These are phyloP conservation scores for Drosophila quadrilineata DNA, from an alignment of 1,140 invertebrate genomes.

Conservation along the genomic window DNA sequence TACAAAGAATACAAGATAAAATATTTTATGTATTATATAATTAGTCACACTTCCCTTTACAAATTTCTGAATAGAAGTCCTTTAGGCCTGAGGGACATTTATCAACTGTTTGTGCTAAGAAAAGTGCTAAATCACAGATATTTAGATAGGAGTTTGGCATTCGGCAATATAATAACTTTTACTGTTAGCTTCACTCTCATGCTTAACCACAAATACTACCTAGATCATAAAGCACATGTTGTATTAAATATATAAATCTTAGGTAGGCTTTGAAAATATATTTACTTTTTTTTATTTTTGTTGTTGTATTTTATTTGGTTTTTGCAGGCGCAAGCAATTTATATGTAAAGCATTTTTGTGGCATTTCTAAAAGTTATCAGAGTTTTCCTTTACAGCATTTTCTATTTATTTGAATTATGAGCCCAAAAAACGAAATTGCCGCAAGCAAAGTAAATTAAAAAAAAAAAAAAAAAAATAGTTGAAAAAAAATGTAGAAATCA, in stretches of 20 bases:
- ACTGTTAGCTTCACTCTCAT: not conserved
- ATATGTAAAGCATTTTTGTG: conserved; percentile 45
- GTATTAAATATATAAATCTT: conserved; percentile 56
- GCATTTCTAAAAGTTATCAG: conserved; percentile 33
- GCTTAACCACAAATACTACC: conserved; percentile 9
- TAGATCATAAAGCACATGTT: conserved; percentile 1
- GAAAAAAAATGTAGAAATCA: conserved; percentile 27
- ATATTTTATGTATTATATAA: too few relatives aligned
- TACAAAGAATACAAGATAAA: not conserved
- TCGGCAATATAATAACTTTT: not conserved
- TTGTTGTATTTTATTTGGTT: too few relatives aligned
- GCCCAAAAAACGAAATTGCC: conserved; percentile 10
- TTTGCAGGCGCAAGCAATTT: conserved; percentile 59
- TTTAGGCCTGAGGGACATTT: not conserved
- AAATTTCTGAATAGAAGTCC: too few relatives aligned
- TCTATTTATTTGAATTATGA: conserved; percentile 70
- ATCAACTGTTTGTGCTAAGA: not conserved
- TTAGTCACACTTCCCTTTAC: too few relatives aligned
- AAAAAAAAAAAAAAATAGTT: conserved; percentile 34
- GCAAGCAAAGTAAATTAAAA: conserved; percentile 58
- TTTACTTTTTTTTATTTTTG: too few relatives aligned
- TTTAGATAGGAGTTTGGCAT: not conserved
- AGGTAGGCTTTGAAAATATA: too few relatives aligned
- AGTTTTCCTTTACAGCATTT: conserved; percentile 28
- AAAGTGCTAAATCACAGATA: conserved; percentile 20